Percentiles rank a stretch among this genome's conserved stretches.
These are phyloP conservation scores for Nycticryphes semicollaris DNA, from an alignment of 2,113 vertebrate species.

Conservation along the genomic window DNA sequence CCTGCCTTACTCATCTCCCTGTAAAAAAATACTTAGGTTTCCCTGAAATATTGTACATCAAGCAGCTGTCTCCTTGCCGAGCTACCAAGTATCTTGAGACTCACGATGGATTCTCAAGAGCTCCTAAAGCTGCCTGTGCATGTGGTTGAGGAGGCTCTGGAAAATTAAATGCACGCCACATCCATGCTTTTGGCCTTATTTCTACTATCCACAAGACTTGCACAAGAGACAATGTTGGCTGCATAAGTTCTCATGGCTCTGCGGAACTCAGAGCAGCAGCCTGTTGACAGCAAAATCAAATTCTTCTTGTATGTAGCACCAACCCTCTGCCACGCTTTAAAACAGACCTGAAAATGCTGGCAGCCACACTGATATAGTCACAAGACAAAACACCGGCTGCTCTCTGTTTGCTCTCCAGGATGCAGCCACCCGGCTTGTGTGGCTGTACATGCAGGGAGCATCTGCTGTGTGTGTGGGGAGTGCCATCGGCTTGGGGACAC, in stretches of 20 bases:
- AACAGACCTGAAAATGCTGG: background rate
- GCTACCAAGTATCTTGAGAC: background rate
- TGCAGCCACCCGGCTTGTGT: background rate
- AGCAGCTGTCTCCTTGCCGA: background rate
- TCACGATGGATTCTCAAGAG: background rate
- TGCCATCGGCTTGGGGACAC: background rate
- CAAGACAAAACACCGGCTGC: conserved; percentile 48
- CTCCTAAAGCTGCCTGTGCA: background rate
- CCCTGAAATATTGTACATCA: background rate
- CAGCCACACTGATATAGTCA: background rate
- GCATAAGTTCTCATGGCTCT: background rate
- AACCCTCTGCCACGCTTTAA: background rate
- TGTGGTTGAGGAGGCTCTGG: background rate
- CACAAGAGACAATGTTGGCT: background rate
- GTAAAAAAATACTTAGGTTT: background rate
- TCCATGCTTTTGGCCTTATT: background rate
- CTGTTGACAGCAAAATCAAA: background rate
- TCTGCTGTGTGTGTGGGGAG: conserved; percentile 25
- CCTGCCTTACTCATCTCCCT: background rate
- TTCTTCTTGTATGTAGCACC: background rate
- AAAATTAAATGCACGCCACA: background rate
- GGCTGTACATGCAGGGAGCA: background rate
- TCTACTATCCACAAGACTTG: background rate
- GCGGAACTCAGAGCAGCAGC: background rate
- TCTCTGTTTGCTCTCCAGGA: background rate